Evolutionary conservation across 2,797 vertebrate species (phyloP), one percentile per base, ranked within the genome.

Genomic region (Lagocephalus sceleratus): DNA sequence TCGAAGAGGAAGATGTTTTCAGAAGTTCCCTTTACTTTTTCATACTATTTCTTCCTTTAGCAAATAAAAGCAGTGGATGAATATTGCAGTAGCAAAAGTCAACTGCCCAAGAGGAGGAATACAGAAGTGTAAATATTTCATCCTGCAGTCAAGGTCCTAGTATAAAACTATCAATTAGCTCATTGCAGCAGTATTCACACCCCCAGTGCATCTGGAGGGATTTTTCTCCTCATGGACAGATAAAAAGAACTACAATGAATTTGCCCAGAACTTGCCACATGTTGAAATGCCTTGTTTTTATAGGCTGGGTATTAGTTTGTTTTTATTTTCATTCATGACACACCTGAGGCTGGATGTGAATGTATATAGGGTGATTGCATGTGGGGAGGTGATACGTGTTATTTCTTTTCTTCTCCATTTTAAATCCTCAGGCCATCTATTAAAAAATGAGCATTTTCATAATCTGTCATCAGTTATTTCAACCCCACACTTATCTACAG

Each of bases 81-180:
- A 80, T 85, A 70, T 75, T 82, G 66, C 70, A 81, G 60, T 54
- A 68, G 62, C 54, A 73, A 62, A 66, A 77, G 78, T 83, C 73
- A 81, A 73, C 63, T 72, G 73, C 79, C 65, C n/a, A 42, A 72
- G 68, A 78, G 71, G 68, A 67, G 67, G 57, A 83, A 74, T 79
- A 71, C 64, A 63, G 68, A 47, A 11, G 50, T 47, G 68, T 88
- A 76, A 86, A 89, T 85, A 84, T 88, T 88, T 89, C 60, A 87
- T 88, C 67, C 72, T 51, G 54, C 56, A 68, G 68, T 79, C 76
- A 63, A 76, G 63, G 76, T 79, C 74, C 71, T 68, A 49, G 66
- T 69, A 48, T 81, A 64, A 80, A 82, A 54, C 67, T 62, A 77
- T 87, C 73, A 75, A 59, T 86, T 85, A 79, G 61, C 52, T 42